Evolutionary conservation across 2,797 vertebrate species (phyloP).

Genomic region (Hephaestus fuliginosus): DNA sequence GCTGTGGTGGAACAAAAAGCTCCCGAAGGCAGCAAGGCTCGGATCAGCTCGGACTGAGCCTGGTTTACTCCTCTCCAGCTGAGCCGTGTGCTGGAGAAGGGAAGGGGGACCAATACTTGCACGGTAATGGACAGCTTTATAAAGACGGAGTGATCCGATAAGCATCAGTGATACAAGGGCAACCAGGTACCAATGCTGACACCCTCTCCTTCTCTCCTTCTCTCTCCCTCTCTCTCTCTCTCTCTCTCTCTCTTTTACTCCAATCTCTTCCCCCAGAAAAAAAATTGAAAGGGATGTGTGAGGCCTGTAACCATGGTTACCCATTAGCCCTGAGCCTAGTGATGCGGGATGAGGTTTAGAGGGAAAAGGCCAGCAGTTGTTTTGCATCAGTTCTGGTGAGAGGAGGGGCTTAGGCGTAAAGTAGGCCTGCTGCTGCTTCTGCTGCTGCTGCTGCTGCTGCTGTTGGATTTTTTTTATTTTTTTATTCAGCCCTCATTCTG

Average conservation of each 20-base stretch:
- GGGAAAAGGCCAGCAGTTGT: conserved; percentile 77
- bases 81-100: conserved; percentile 49
- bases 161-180: conserved; percentile 76
- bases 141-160: conserved; percentile 81
- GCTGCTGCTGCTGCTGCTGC: conserved; percentile 27
- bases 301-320: conserved; percentile 84
- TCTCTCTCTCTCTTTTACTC: conserved; percentile 27
- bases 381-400: conserved; percentile 69
- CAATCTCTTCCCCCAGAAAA: conserved; percentile 47
- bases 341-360: conserved; percentile 76
- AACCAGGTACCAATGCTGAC: conserved; percentile 67
- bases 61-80: conserved; percentile 60
- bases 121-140: conserved; percentile 76
- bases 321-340: conserved; percentile 76
- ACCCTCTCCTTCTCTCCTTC: conserved; percentile 21
- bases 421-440: conserved; percentile 71
- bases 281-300: conserved; percentile 74
- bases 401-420: conserved; percentile 74
- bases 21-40: conserved; percentile 31
- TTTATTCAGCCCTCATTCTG: conserved; percentile 66
- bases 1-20: conserved; percentile 55
- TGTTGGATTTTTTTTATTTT: conserved; percentile 6
- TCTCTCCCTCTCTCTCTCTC: not conserved
- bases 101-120: conserved; percentile 57
- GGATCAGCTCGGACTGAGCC: conserved; percentile 37